These are phyloP conservation scores for Cervus canadensis DNA, from an alignment of 2,113 vertebrate genomes.

Conservation along the genomic window DNA sequence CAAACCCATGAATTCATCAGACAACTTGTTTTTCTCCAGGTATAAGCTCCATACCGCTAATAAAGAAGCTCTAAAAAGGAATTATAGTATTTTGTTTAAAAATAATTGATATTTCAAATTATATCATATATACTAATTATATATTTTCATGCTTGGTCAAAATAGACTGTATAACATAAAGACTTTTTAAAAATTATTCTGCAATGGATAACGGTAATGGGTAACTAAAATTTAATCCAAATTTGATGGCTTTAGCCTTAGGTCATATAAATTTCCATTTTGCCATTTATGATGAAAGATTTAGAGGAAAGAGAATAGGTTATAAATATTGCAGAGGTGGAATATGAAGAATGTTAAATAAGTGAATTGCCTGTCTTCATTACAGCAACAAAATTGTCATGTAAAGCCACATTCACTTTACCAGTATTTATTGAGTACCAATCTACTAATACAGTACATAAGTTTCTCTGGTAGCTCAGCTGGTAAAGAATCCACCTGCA, in stretches of 20 bases:
- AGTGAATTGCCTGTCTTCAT: constrained; percentile 34
- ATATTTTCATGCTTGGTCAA: background rate
- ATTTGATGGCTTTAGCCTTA: constrained; percentile 48
- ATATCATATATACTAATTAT: background rate
- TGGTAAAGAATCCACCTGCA: too few species aligned
- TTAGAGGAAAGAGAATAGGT: constrained; percentile 29
- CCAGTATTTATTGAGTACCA: constrained; percentile 13
- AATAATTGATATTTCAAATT: constrained; percentile 40
- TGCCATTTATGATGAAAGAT: constrained; percentile 61
- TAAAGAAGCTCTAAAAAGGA: constrained; percentile 16
- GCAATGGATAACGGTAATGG: background rate
- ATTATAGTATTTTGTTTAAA: constrained; percentile 32
- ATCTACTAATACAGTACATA: too few species aligned
- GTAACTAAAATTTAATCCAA: constrained; percentile 51
- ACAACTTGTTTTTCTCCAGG: background rate
- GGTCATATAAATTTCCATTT: constrained; percentile 56
- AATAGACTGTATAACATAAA: constrained; percentile 40
- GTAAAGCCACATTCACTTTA: background rate
- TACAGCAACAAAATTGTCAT: constrained; percentile 17
- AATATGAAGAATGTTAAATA: constrained; percentile 50
- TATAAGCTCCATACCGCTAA: background rate
- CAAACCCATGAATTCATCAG: background rate
- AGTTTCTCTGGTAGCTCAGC: too few species aligned
- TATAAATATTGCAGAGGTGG: constrained; percentile 54
- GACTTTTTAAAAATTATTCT: constrained; percentile 45